Conservation (phyloP, 1,140 invertebrate genomes). For the Teleopsis dalmanni region DNA sequence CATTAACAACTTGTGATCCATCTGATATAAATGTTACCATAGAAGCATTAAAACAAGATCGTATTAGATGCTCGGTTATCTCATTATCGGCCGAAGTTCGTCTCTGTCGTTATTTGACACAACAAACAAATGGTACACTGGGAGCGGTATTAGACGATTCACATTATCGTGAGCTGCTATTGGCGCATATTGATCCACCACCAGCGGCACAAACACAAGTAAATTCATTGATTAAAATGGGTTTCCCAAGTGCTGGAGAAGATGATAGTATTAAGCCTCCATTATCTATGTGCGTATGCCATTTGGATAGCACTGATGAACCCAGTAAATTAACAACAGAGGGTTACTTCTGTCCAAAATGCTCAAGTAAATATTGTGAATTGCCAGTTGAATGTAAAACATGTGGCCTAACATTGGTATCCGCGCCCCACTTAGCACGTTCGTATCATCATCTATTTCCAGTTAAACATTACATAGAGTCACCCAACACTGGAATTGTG, state of each 20-base stretch:
- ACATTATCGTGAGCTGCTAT: conserved; percentile 76
- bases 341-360: conserved; percentile 94
- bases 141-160: conserved; percentile 71
- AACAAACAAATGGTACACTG: conserved; percentile 55
- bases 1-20: conserved; percentile 94
- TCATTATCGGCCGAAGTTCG: conserved; percentile 91
- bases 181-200: conserved; percentile 79
- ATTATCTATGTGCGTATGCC: conserved; percentile 80
- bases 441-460: conserved; percentile 97
- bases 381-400: conserved; percentile 92
- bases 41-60: conserved; percentile 58
- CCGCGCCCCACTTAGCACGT: conserved; percentile 91
- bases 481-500: conserved; percentile 49
- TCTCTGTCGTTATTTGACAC: conserved; percentile 76
- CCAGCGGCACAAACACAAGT: conserved; percentile 71
- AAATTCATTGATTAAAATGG: conserved; percentile 84
- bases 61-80: conserved; percentile 87
- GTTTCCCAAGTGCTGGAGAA: conserved; percentile 68
- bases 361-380: conserved; percentile 95
- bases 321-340: conserved; percentile 57
- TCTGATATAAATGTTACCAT: conserved; percentile 84
- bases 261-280: conserved; percentile 57
- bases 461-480: conserved; percentile 74
- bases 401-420: conserved; percentile 93
- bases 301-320: conserved; percentile 67